phyloP scores from a whole-genome alignment of 2,797 vertebrate species.

The Galago senegalensis region DNA sequence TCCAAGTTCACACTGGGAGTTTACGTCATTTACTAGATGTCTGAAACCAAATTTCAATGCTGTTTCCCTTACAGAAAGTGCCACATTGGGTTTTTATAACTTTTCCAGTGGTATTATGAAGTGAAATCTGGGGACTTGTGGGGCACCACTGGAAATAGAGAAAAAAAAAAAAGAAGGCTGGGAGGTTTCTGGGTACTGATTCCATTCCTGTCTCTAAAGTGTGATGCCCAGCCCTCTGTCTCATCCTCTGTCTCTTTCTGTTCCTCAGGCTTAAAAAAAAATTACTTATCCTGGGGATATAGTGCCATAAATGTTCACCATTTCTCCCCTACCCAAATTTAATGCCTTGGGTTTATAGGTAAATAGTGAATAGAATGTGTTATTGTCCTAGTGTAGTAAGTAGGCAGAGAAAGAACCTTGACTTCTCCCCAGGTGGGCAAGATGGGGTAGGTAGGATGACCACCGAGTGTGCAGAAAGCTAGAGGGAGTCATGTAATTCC shows the following conservation, averaged over 20 bases:
- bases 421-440: not conserved
- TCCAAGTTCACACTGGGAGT: not conserved
- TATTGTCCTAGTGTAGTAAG: not conserved
- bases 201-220: not conserved
- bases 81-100: not conserved
- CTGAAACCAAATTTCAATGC: not conserved
- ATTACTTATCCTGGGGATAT: not conserved
- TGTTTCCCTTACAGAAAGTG: too few relatives aligned
- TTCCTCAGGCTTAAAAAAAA: not conserved
- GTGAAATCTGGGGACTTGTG: not conserved
- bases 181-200: not conserved
- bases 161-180: not conserved
- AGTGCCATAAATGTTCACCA: not conserved
- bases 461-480: not conserved
- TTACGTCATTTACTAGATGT: too few relatives aligned
- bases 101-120: not conserved
- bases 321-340: not conserved
- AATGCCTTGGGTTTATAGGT: not conserved
- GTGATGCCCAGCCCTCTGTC: too few relatives aligned
- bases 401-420: not conserved
- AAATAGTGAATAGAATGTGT: not conserved
- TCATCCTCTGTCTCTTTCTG: not conserved
- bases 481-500: accelerated
- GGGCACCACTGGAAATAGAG: not conserved
- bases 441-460: too few relatives aligned